Base-by-base conservation (phyloP, 2,113 vertebrate genomes). In the Thermophis baileyi region DNA sequence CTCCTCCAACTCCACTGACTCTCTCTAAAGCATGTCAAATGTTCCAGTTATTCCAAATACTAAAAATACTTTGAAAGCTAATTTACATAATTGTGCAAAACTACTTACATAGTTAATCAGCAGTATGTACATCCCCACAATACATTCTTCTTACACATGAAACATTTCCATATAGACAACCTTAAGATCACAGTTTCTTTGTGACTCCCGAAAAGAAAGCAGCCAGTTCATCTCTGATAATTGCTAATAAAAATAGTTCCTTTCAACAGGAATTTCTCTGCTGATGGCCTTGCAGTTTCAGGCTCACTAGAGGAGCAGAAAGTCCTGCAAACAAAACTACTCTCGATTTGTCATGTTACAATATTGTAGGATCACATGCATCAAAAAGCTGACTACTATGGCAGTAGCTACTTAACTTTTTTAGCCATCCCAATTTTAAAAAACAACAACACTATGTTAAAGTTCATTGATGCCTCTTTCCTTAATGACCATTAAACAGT, bases 241-340 rank as follows among this genome's bases (percentile, higher is more conserved):
- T 10, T 51, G 57, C 93, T 94, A 94, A 81, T 91, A 96, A 91
- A 96, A 95, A 93, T 86, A 96, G 91, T 89, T 69, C 92, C 95
- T 74, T 30, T 3, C 81, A 53, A 89, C 6, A 92, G 90, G 53
- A 96, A 95, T 95, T 95, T 96, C 91, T 94, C 89, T 94, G 87
- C 91, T 95, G 93, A 93, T 18, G 93, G 87, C 63, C 91, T 88
- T 95, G 53, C 91, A 8, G 24, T 93, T 92, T 86, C 20, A 91
- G 35, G 85, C 85, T 93, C 0, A 0, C 74, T 24, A 6, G 53
- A 89, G 3, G 0, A 0, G 55, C 14, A 11, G 81, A 89, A 2
- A 69, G n/a, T 49, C 35, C 87, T 30, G 87, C 69, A 81, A 4
- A 27, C 93, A 2, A 89, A 25, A 35, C n/a, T 92, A 22, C 57